Evolutionary conservation across 2,797 vertebrate genomes (phyloP), one percentile per base, ranked within the genome.

Genomic region (Catostomus latipinnis): DNA sequence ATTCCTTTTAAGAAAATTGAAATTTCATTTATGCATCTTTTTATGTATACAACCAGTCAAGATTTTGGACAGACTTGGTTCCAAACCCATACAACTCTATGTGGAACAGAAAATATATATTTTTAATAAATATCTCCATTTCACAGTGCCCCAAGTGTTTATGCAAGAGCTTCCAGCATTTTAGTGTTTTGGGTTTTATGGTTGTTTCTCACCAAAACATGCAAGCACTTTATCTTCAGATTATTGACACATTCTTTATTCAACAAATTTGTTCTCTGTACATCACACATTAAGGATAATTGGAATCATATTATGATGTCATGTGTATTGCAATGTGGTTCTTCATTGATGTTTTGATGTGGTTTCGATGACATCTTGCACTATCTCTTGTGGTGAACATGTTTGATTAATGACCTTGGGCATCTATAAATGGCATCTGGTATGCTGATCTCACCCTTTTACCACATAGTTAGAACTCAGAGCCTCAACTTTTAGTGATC

Each of bases 331-430:
- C 87, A 87, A 69, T 78, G 82, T 76, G 82, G 78, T 81, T 72
- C 84, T 81, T 79, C 86, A 82, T 76, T 49, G 53, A 80, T 18
- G n/a, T 82, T 86, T 87, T 82, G 81, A 86, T 85, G 88, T 86
- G 89, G 90, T 89, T 88, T 83, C 62, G 89, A 85, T 74, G 79
- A 82, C 87, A 85, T 86, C 84, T 84, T 43, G 10, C 71, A 73
- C 84, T 84, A 88, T 88, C 83, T 76, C 74, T 77, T 86, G 56
- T 78, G 76, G 85, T 61, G 82, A 90, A 88, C 70, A 52, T 79
- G 81, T 90, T 88, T 94, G 93, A 95, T 94, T 91, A 90, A 92
- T 89, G 91, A 90, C 83, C 88, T 86, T 74, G 63, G 87, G 82
- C 85, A 90, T 85, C 88, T 85, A 78, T 79, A 79, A 83, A 88